These are phyloP conservation scores for Apamea sordens DNA, from an alignment of 2,888 invertebrate species.

Conservation along the genomic window DNA sequence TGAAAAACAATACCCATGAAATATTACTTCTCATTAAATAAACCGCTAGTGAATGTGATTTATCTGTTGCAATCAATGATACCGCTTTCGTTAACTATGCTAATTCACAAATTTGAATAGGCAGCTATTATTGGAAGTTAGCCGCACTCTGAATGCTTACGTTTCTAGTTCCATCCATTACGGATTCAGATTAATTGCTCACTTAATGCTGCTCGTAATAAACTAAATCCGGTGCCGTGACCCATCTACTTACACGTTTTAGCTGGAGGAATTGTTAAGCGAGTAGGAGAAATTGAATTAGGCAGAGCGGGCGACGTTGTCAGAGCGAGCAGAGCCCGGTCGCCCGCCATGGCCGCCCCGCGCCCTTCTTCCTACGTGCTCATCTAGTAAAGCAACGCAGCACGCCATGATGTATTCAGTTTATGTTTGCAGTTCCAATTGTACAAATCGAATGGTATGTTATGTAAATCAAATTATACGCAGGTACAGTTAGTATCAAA, in stretches of 20 bases:
- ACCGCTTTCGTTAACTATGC: conserved; percentile 70
- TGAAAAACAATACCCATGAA: conserved; percentile 26
- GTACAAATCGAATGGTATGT: conserved; percentile 45
- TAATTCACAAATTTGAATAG: conserved; percentile 78
- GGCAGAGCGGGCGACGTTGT: conserved; percentile 74
- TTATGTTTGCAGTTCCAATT: conserved; percentile 36
- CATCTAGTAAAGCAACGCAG: conserved; percentile 67
- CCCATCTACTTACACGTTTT: conserved; percentile 83
- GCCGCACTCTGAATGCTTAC: conserved; percentile 77
- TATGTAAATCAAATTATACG: conserved; percentile 37
- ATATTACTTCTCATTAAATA: conserved; percentile 42
- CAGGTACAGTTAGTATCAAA: conserved; percentile 9
- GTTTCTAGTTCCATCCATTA: conserved; percentile 78
- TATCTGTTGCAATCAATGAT: conserved; percentile 65
- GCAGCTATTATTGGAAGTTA: conserved; percentile 76
- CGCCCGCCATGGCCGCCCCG: conserved; percentile 50
- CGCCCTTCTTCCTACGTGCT: conserved; percentile 67
- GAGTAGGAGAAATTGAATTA: conserved; percentile 84
- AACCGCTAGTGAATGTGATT: conserved; percentile 48
- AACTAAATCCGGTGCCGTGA: conserved; percentile 83
- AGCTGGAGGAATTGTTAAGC: conserved; percentile 82
- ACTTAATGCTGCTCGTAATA: conserved; percentile 84
- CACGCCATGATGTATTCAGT: conserved; percentile 61
- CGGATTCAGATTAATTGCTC: conserved; percentile 82
- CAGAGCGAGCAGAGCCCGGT: conserved; percentile 44